Evolutionary conservation across 2,113 vertebrate genomes (phyloP), one percentile per base, ranked within the genome.

Genomic region (Coptodon rendalli): DNA sequence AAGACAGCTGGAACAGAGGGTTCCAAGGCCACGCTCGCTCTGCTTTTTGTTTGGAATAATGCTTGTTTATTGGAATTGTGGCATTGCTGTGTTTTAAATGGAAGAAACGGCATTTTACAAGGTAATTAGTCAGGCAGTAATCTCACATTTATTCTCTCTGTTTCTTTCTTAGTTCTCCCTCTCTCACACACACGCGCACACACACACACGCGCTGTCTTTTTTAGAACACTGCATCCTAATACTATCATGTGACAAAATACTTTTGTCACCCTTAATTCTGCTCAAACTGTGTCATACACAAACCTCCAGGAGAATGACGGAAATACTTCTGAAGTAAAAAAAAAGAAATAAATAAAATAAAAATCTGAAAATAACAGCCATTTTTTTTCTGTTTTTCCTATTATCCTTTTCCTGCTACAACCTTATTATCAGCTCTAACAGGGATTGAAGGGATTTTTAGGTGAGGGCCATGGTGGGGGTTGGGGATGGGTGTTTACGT

Each of bases 401-500:
- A 36, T 73, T 85, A 38, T 53, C 79, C 40, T 84, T 56, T 81
- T 80, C 56, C 52, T 88, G 89, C 82, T 29, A 13, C 87, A 78
- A 59, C 84, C 24, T 91, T 83, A 93, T 88, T 92, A 88, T 91
- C 83, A 82, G 89, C 83, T 91, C 90, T 17, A n/a, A 53, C 40
- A 40, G 82, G 90, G 90, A 87, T 54, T 83, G 81, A 57, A 90
- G 84, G 80, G 88, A 91, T 95, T 94, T 93, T 92, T 78, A 82
- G 84, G 93, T 90, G 61, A 71, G 90, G 87, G 89, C 80, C 85
- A 57, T 54, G 6, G 48, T 86, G 48, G 71, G 93, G 83, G 34
- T 40, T 91, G 89, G 82, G 94, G 92, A 93, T 81, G 96, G 95
- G 95, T 97, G 97, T 97, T 97, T 97, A 97, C 89, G 88, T 97